Evolutionary conservation across 2,113 vertebrate genomes (phyloP), one percentile per base, ranked within the genome.

Genomic region (Hippocampus barbouri): DNA sequence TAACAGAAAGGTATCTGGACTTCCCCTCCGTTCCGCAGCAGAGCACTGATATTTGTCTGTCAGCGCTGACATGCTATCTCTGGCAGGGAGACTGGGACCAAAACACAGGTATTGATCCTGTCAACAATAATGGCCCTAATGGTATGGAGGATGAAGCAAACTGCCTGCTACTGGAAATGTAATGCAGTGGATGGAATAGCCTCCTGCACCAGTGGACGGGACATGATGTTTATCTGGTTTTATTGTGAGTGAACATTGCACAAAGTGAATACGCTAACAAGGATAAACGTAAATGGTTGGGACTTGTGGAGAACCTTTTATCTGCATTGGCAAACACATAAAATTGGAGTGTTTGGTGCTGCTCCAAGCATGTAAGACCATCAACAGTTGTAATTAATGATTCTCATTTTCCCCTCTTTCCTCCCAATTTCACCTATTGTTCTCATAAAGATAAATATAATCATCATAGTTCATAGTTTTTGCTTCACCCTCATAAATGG

Each of bases 11-110:
- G 81, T 76, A 69, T 83, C 70, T 83, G 59, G 86, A 89, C 86
- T 87, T 83, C 84, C 84, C 83, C 79, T 83, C 76, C 63, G 79
- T 89, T 85, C 86, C 74, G 71, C 78, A 72, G 82, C 82, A 71
- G 70, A 94, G 94, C 93, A 94, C 95, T 97, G 96, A 95, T 96
- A 96, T 98, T 96, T 95, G 96, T 98, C 96, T 96, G 92, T 98
- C 95, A 96, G 93, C 91, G 93, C 93, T 95, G 96, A 95, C 95
- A 95, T 94, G 93, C 94, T 95, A 95, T 97, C 95, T 95, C 94
- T 96, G 91, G 92, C 91, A 94, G 94, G 94, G 93, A 94, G 86
- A 94, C 94, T 93, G 92, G 91, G 94, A 94, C 96, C 95, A 95
- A 96, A 97, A 96, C 95, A 96, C 91, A 94, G 90, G 91, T 96